Base-by-base conservation (phyloP, 1,140 invertebrate genomes). In the Apis florea region DNA sequence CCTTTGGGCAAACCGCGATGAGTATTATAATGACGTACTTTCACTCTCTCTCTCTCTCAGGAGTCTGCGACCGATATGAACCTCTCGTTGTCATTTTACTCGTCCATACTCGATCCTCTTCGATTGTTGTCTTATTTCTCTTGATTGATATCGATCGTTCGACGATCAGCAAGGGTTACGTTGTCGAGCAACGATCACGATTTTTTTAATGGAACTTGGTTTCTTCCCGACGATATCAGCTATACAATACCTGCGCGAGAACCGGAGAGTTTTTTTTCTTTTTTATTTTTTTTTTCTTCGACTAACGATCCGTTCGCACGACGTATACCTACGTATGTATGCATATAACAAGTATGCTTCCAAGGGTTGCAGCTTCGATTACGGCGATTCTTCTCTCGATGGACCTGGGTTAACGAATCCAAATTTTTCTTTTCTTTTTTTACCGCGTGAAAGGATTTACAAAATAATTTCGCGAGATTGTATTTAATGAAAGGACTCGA, bases 21-120 rank as follows among this genome's bases (percentile, higher is more conserved):
- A 79, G 70, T 73, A 74, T 83, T 77, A 82, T 86, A 86, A 86
- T 85, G 80, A 85, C 70, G 84, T 85, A 85, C 85, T 86, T 86
- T 86, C 85, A 85, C 85, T 68, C 53, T 63, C 67, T 49, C 56
- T 69, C n/a, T 51, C 26, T 40, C 31, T 69, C 67, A 31, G 11
- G 2, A 54, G 56, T 40, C 53, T 56, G 26, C 67, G 13, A 26
- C 51, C 72, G 72, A 81, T 81, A 75, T 11, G 26, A 81, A 59
- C 26, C 21, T 19, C 49, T 75, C 49, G 53, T 64, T 64, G 59
- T 67, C 61, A 31, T n/a, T 80, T 19, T n/a, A 19, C n/a, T n/a
- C 13, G 6, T 21, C 53, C 31, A 51, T 70, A 51, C 17, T 26
- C n/a, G 40, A 26, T 40, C 31, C 47, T 64, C 40, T 19, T 6